Conservation (phyloP, 2,888 invertebrate species). For the Tuta absoluta region DNA sequence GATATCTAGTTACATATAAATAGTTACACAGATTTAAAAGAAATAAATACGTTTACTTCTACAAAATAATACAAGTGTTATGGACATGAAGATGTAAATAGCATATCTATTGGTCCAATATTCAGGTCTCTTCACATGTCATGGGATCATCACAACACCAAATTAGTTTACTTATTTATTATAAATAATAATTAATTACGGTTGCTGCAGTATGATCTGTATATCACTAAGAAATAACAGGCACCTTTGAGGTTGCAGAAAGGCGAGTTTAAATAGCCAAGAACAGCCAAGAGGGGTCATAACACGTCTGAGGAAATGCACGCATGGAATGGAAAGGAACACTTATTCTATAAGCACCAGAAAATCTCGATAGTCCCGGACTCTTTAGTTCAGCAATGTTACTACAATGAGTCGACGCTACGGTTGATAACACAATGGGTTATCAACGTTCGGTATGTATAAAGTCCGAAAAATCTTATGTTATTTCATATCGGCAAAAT, state of each 20-base stretch:
- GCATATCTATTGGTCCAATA: conserved; percentile 58
- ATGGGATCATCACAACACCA: conserved; percentile 56
- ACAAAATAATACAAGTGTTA: not conserved
- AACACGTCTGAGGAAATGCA: conserved; percentile 53
- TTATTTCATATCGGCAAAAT: not conserved
- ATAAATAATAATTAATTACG: conserved; percentile 28
- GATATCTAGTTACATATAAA: conserved; percentile 30
- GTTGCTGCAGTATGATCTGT: conserved; percentile 27
- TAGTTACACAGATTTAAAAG: conserved; percentile 30
- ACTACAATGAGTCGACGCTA: not conserved
- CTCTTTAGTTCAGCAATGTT: conserved; percentile 34
- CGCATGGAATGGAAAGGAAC: conserved; percentile 68
- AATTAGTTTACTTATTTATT: conserved; percentile 28
- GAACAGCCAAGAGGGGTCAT: conserved; percentile 13
- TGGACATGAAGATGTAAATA: conserved; percentile 23
- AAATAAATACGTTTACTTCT: conserved; percentile 10
- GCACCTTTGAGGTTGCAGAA: not conserved
- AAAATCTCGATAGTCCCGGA: conserved; percentile 61
- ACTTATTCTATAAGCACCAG: conserved; percentile 78
- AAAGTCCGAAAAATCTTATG: not conserved
- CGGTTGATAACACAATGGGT: conserved; percentile 12
- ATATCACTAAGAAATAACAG: not conserved
- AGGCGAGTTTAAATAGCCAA: not conserved
- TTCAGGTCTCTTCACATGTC: conserved; percentile 61
- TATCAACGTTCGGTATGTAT: conserved; percentile 1